Conservation (phyloP, 2,113 vertebrate species). For the Archocentrus centrarchus region DNA sequence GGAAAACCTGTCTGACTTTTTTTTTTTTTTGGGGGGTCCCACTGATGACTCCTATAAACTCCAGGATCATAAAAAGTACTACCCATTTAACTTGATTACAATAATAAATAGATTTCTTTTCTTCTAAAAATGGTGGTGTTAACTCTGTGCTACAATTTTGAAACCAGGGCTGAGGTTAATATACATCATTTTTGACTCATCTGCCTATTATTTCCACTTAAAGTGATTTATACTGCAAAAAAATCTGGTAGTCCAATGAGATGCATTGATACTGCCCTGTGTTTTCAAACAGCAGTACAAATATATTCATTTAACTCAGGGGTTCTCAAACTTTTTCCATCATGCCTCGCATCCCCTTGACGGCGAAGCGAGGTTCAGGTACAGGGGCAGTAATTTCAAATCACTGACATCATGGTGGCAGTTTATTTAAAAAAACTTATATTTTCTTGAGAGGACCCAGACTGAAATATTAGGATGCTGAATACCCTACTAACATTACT, state of each 20-base stretch:
- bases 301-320: no score
- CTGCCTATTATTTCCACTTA: background rate
- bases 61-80: background rate
- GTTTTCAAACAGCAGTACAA: rapidly evolving
- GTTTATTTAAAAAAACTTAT: no score
- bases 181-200: background rate
- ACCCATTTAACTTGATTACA: background rate
- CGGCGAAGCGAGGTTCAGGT: no score
- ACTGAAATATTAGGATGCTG: background rate
- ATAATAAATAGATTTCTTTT: background rate
- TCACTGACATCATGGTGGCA: no score
- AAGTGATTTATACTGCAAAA: background rate
- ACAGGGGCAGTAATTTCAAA: no score
- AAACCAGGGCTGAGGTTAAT: background rate
- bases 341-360: no score
- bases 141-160: background rate
- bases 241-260: background rate
- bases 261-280: background rate
- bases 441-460: background rate
- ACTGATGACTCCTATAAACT: background rate
- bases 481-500: background rate
- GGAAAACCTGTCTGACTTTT: background rate
- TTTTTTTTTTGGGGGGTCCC: background rate
- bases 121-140: background rate
- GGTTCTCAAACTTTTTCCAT: no score